Evolutionary conservation across 2,797 vertebrate genomes (phyloP).

Genomic region (Poliocrania exsul): DNA sequence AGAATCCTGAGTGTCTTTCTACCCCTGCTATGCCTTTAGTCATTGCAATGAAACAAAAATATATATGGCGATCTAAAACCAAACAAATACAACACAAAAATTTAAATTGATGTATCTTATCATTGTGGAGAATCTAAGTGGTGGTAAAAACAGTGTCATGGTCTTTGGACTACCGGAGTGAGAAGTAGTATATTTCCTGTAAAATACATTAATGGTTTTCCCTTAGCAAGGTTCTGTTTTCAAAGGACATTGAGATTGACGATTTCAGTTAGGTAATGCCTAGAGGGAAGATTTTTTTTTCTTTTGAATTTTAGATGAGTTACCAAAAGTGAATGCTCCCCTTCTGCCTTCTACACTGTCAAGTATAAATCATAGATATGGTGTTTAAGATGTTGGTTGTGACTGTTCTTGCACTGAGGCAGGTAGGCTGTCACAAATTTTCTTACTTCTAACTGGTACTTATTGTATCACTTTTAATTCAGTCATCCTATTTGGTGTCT

Average conservation of each 20-base stretch:
- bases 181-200: not conserved
- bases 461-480: not conserved
- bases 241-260: not conserved
- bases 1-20: not conserved
- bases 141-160: not conserved
- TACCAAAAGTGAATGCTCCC: not conserved
- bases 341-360: not conserved
- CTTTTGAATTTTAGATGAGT: not conserved
- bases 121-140: not conserved
- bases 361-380: not conserved
- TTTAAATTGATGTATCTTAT: not conserved
- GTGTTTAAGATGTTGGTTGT: not conserved
- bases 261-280: not conserved
- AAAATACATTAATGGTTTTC: not conserved
- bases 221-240: not conserved
- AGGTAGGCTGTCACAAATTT: not conserved
- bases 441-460: not conserved
- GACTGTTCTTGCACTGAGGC: not conserved
- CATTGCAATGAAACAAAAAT: not conserved
- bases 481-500: not conserved
- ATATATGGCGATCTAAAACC: not conserved
- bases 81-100: not conserved
- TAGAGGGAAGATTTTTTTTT: not conserved
- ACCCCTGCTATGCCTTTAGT: not conserved
- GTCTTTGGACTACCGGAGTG: not conserved